Percentiles rank a stretch among this genome's conserved stretches.
Conservation (phyloP, 2,888 invertebrate genomes). For the Hydrotaea cyrtoneurina region DNA sequence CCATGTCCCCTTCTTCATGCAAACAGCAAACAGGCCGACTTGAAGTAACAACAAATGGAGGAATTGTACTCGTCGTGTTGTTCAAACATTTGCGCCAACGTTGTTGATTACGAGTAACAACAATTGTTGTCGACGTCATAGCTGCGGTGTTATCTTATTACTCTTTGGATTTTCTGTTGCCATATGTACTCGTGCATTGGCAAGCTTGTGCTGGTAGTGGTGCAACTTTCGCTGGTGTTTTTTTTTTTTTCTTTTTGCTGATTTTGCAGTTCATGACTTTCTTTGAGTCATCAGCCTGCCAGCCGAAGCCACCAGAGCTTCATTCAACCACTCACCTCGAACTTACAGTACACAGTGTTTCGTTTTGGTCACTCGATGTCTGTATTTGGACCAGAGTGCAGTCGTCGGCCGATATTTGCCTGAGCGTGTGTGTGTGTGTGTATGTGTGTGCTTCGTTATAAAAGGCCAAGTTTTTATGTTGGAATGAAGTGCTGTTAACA, state of each 20-base stretch:
- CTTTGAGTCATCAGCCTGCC: constrained; percentile 50
- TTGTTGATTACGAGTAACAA: not conserved
- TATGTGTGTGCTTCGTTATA: not conserved
- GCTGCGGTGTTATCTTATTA: constrained; percentile 22
- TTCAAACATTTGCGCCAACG: not conserved
- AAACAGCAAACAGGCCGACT: constrained; percentile 54
- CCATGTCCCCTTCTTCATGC: too few species aligned
- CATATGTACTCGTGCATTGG: not conserved
- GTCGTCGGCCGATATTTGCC: not conserved
- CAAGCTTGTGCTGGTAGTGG: not conserved
- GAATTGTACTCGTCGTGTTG: not conserved
- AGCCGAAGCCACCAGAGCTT: constrained; percentile 7
- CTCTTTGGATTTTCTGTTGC: constrained; percentile 18
- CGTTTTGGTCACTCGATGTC: not conserved
- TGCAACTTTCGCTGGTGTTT: constrained; percentile 61
- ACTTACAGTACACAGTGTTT: not conserved
- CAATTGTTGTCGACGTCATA: constrained; percentile 54
- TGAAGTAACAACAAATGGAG: constrained; percentile 13
- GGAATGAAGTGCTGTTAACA: constrained; percentile 55
- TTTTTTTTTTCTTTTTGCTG: too few species aligned
- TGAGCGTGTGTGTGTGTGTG: not conserved
- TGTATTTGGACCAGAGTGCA: constrained; percentile 15
- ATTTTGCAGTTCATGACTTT: constrained; percentile 64
- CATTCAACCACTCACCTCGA: not conserved
- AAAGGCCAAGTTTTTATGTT: constrained; percentile 41